Evolutionary conservation across 2,797 vertebrate species (phyloP), one percentile per base, ranked within the genome.

Genomic region (Microcaecilia unicolor): DNA sequence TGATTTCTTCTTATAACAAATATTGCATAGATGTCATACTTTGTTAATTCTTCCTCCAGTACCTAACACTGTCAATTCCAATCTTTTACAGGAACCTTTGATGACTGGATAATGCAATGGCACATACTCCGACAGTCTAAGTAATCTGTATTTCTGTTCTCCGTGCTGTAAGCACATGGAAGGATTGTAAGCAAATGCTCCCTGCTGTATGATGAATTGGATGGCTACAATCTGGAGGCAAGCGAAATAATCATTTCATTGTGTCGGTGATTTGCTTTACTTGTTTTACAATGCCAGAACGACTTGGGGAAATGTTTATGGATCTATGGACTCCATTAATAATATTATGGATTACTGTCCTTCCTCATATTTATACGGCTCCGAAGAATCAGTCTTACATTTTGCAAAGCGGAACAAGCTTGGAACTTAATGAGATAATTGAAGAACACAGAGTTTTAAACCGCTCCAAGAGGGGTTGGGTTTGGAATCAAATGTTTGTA

Each of bases 401-500:
- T 56, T 67, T 85, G 60, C 83, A 79, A 63, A 83, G 72, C 61
- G 84, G 81, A 78, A 87, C 84, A 52, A 63, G 67, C 49, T 70
- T 68, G 59, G 82, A 70, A 72, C 83, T 78, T 51, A 80, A 64
- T 64, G 73, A 75, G 51, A 74, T 83, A 70, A 80, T 50, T 58
- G 89, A 92, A 84, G 91, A 91, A 72, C 88, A 90, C 72, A 87
- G 81, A 74, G 73, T 92, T 78, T 86, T 97, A 78, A 93, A 84
- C 67, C 91, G 95, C 48, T 90, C 91, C 80, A 98, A 91, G 78
- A 92, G 95, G 80, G 95, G 95, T 81, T 98, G 95, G 95, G 95
- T 98, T 82, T 98, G 93, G 95, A 98, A 98, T 83, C 95, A 98
- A 90, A 98, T 98, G 95, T 98, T 98, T 85, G 95, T 98, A 64